Evolutionary conservation across 2,113 vertebrate species (phyloP), one percentile per base, ranked within the genome.

Genomic region (Eolophus roseicapilla): DNA sequence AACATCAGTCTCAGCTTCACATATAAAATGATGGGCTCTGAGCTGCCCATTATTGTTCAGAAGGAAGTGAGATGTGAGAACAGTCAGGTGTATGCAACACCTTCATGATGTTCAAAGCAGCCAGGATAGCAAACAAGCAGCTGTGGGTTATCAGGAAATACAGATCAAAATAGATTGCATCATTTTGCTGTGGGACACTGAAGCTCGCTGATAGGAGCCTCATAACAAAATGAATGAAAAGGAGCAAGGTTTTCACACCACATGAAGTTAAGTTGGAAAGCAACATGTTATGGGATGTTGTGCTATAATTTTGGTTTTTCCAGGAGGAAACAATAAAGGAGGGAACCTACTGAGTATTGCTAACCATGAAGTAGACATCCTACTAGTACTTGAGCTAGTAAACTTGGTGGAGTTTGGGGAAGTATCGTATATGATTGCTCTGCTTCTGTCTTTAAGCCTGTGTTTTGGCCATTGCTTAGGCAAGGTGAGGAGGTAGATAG

Each of bases 11-110:
- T 55, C 15, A 17, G 44, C 27, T 69, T 73, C 18, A 29, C 1
- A 0, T 33, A 3, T 17, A 29, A n/a, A 59, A 41, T 1, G 0
- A 11, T 28, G 21, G 47, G 39, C 13, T 84, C 29, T 8, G 53
- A 77, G 69, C 44, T 83, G 64, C 13, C 41, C 39, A 2, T 47
- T 55, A 53, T 3, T 11, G 17, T 11, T 47, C 49, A 43, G 59
- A 81, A 49, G 31, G 11, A 68, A 69, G 21, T 59, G 55, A 59
- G 33, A 14, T 16, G 29, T 62, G 59, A 60, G 39, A 60, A 39
- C 5, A 64, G 43, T 19, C 35, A 57, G 64, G 23, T 35, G 29
- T 29, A 9, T 2, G 19, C 55, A 33, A 44, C 24, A 55, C 3
- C 82, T 3, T 1, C 53, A 20, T 2, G 2, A 25, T 5, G 50